phyloP scores from a whole-genome alignment of 2,113 vertebrate species.

The Spea multiplicata region DNA sequence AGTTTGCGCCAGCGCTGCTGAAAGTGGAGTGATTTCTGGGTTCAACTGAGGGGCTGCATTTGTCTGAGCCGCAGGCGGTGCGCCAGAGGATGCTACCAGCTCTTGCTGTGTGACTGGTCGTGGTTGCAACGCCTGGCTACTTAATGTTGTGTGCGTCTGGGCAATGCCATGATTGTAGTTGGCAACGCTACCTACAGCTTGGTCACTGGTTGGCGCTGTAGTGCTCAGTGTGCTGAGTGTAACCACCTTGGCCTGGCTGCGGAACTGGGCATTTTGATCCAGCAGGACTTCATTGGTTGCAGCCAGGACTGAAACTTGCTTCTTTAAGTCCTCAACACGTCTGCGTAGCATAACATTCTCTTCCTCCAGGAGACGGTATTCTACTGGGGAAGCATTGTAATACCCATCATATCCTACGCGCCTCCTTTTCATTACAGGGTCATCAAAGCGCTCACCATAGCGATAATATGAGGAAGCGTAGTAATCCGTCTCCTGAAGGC shows the following conservation, averaged over 20 bases:
- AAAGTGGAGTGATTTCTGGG: constrained; percentile 88
- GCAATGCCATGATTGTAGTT: constrained; percentile 97
- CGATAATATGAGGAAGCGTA: constrained; percentile 22
- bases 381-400: constrained; percentile 77
- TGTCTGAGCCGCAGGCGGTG: constrained; percentile 72
- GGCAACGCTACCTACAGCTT: constrained; percentile 85
- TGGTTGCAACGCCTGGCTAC: constrained; percentile 90
- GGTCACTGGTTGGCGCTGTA: constrained; percentile 82
- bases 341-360: constrained; percentile 89
- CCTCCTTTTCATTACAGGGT: constrained; percentile 82
- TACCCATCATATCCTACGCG: constrained; percentile 72
- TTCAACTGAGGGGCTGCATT: constrained; percentile 83
- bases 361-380: constrained; percentile 90
- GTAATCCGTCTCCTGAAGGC: constrained; percentile 74
- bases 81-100: constrained; percentile 79
- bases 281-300: constrained; percentile 95
- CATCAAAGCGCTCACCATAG: constrained; percentile 70
- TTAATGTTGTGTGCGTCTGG: constrained; percentile 96
- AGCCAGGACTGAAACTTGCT: constrained; percentile 89
- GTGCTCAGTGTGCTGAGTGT: constrained; percentile 74
- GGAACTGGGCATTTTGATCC: constrained; percentile 96
- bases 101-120: constrained; percentile 89
- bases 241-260: constrained; percentile 93
- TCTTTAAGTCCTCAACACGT: constrained; percentile 92
- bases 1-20: constrained; percentile 90